A percentile compares a stretch with the other conserved stretches of the same genome.
Conservation (phyloP, 30 jellyfish, hydroid and myxozoan species). For the Pseudorhiza aurosa region DNA sequence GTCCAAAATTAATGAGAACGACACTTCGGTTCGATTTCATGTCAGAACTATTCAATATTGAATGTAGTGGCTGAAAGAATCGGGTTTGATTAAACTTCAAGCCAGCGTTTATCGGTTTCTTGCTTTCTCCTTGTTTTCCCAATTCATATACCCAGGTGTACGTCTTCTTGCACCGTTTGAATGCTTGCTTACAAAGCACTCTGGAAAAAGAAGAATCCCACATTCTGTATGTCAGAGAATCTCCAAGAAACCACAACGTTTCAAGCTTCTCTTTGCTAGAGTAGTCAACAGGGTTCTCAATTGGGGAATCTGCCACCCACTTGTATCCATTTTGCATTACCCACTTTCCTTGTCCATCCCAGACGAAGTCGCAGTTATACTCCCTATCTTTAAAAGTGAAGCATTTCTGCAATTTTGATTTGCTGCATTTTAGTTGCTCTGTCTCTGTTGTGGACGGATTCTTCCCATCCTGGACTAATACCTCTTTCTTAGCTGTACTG, state of each 20-base stretch:
- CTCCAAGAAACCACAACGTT: conserved; percentile 75
- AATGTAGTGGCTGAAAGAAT: conserved; percentile 31
- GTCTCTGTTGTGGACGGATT: no score
- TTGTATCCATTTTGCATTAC: background rate
- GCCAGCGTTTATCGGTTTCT: conserved; percentile 5
- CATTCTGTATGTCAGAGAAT: conserved; percentile 55
- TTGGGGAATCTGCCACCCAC: conserved; percentile 45
- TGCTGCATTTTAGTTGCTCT: background rate
- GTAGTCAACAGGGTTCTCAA: background rate
- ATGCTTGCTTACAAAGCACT: conserved; percentile 55
- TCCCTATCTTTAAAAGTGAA: background rate
- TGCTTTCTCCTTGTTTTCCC: background rate
- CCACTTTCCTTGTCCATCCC: conserved; percentile 58
- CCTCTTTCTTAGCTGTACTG: no score
- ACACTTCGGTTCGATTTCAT: conserved; percentile 64
- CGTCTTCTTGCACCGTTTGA: conserved; percentile 52
- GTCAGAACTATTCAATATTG: background rate
- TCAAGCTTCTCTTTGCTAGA: conserved; percentile 31
- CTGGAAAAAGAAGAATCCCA: conserved; percentile 50
- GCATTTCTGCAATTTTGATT: background rate
- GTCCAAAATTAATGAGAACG: conserved; percentile 52
- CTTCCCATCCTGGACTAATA: background rate
- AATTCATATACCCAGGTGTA: conserved; percentile 65
- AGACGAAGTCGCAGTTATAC: conserved; percentile 17
- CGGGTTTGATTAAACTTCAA: conserved; percentile 40